Evolutionary conservation across 2,888 invertebrate genomes (phyloP).

Genomic region (Pachydiplax longipennis): DNA sequence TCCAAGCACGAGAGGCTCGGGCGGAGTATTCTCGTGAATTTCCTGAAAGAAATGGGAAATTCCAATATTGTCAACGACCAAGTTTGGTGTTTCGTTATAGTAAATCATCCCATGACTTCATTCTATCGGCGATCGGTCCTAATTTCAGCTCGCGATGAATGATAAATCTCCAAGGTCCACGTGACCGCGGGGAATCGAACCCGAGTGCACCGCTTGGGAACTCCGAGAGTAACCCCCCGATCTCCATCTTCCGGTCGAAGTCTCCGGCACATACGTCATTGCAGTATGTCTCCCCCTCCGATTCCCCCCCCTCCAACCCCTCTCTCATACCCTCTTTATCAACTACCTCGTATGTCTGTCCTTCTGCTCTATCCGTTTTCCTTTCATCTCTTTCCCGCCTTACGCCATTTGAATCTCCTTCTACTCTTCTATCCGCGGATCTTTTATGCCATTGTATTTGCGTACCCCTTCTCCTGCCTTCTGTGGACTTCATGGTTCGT

Average conservation of each 20-base stretch:
- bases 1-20: too few species aligned
- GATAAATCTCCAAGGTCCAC: too few species aligned
- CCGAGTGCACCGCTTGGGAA: background rate
- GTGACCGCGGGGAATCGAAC: background rate
- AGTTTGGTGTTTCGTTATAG: background rate
- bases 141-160: too few species aligned
- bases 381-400: too few species aligned
- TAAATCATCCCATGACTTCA: background rate
- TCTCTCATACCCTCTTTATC: background rate
- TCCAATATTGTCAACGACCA: background rate
- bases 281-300: background rate
- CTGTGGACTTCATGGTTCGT: too few species aligned
- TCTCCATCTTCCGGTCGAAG: background rate
- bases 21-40: too few species aligned
- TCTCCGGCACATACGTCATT: background rate
- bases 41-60: background rate
- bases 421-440: too few species aligned
- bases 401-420: too few species aligned
- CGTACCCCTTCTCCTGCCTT: too few species aligned
- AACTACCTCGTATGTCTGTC: too few species aligned
- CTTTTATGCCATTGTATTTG: too few species aligned
- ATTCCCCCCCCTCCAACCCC: background rate
- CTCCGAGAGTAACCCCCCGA: background rate
- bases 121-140: background rate
- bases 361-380: too few species aligned